phyloP scores from a whole-genome alignment of 2,797 vertebrate species.

The Neoniphon sammara region DNA sequence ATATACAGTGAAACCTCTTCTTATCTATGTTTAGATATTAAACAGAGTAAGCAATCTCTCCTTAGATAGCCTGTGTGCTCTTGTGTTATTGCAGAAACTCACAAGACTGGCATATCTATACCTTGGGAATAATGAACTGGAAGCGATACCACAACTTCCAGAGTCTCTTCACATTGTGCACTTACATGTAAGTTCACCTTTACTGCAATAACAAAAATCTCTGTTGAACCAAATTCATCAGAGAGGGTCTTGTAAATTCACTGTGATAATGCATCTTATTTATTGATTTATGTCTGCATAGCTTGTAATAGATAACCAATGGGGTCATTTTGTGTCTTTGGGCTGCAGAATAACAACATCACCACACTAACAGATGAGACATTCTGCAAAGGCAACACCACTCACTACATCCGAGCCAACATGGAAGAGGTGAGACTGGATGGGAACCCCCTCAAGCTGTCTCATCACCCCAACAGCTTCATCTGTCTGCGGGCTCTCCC shows the following conservation, averaged over 20 bases:
- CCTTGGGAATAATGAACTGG: conserved; percentile 90
- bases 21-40: conserved; percentile 6
- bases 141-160: conserved; percentile 90
- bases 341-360: conserved; percentile 92
- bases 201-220: conserved; percentile 9
- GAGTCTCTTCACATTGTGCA: conserved; percentile 90
- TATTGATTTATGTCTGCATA: neutral
- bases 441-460: conserved; percentile 89
- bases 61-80: neutral
- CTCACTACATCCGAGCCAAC: conserved; percentile 86
- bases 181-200: conserved; percentile 84
- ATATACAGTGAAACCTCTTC: conserved; percentile 1
- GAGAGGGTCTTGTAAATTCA: neutral
- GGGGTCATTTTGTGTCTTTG: conserved; percentile 12
- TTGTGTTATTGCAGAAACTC: conserved; percentile 84
- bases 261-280: neutral
- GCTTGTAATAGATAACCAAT: neutral
- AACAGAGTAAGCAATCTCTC: neutral
- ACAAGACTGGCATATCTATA: conserved; percentile 90
- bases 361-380: conserved; percentile 89
- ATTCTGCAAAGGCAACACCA: conserved; percentile 92
- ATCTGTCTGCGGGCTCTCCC: conserved; percentile 90
- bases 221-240: neutral
- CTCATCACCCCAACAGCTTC: conserved; percentile 90
- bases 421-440: conserved; percentile 91